phyloP scores from a whole-genome alignment of 2,797 vertebrate species.

The Sebastes flavidus region DNA sequence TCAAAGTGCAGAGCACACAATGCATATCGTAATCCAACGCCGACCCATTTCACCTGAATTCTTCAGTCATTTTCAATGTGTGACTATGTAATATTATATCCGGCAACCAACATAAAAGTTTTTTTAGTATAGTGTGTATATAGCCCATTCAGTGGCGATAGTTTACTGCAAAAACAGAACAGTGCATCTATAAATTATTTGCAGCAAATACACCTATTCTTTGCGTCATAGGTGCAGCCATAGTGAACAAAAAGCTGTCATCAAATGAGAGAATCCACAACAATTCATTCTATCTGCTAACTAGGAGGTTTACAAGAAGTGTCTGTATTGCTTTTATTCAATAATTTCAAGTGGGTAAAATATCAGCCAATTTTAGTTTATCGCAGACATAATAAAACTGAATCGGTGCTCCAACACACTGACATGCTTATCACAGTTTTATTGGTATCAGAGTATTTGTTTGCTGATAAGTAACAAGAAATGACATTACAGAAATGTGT shows the following conservation, averaged over 20 bases:
- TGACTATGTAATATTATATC: neutral
- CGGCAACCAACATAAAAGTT: neutral
- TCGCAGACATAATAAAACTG: neutral
- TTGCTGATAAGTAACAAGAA: no score
- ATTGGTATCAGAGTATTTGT: no score
- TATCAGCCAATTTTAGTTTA: neutral
- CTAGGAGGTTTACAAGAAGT: neutral
- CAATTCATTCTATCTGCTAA: neutral
- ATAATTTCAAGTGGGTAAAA: neutral
- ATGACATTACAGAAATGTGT: no score
- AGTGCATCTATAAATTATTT: neutral
- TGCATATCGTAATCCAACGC: constrained; percentile 44
- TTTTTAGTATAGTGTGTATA: neutral
- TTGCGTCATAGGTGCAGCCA: neutral
- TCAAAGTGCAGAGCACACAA: constrained; percentile 49
- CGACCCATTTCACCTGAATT: constrained; percentile 41
- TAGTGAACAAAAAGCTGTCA: neutral
- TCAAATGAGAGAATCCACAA: neutral
- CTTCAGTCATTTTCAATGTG: constrained; percentile 20
- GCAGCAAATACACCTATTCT: neutral
- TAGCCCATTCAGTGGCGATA: neutral
- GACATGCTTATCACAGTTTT: neutral
- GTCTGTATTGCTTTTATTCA: neutral
- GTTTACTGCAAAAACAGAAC: neutral
- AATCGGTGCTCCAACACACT: no score